These are phyloP conservation scores for Thalassophryne amazonica DNA, from an alignment of 2,797 vertebrate species.

Conservation along the genomic window DNA sequence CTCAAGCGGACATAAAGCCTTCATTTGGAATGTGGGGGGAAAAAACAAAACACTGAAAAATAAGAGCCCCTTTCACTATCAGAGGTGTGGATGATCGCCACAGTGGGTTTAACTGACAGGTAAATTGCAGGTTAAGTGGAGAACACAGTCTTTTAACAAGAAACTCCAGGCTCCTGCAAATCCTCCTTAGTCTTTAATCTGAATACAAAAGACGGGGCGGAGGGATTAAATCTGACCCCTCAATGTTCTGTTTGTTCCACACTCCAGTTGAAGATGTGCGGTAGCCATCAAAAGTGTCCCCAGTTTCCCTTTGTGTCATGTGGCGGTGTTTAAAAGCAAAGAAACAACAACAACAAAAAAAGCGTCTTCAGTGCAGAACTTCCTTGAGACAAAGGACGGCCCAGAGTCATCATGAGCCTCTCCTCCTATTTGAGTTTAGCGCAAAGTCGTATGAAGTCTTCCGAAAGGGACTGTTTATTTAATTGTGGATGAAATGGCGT, in stretches of 20 bases:
- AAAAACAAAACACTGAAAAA: constrained; percentile 57
- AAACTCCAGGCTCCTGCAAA: constrained; percentile 86
- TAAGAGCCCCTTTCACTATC: constrained; percentile 53
- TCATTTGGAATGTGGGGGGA: constrained; percentile 48
- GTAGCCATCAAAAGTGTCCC: constrained; percentile 76
- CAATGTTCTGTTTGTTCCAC: constrained; percentile 85
- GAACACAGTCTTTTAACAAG: constrained; percentile 88
- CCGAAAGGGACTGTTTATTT: constrained; percentile 70
- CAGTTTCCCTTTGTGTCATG: constrained; percentile 77
- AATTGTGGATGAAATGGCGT: constrained; percentile 69
- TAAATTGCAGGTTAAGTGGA: constrained; percentile 97
- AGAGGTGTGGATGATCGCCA: constrained; percentile 79
- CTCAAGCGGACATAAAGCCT: constrained; percentile 63
- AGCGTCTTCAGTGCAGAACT: constrained; percentile 65
- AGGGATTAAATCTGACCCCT: constrained; percentile 91
- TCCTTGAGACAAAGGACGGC: constrained; percentile 63
- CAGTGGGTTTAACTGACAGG: constrained; percentile 87
- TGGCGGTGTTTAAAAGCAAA: constrained; percentile 72
- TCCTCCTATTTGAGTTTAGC: constrained; percentile 9
- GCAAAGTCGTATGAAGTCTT: constrained; percentile 12
- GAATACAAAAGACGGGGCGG: constrained; percentile 88
- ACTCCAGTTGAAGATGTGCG: constrained; percentile 69
- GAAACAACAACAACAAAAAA: constrained; percentile 41
- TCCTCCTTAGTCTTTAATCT: constrained; percentile 94
- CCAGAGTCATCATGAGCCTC: constrained; percentile 33